Conservation (phyloP, 2,888 invertebrate species). For the Meghimatium bilineatum region DNA sequence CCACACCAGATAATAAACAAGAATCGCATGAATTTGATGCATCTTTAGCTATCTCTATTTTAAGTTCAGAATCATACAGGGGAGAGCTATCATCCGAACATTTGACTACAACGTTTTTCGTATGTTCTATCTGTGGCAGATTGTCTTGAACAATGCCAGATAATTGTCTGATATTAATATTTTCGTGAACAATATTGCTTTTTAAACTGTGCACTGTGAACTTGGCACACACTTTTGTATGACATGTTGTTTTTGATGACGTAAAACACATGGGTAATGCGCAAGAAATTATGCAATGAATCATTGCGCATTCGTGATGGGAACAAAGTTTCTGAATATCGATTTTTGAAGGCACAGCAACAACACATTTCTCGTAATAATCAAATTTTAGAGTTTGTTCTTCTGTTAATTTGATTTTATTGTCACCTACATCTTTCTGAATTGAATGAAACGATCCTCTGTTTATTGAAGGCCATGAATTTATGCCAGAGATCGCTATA, state of each 20-base stretch:
- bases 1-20: too few species aligned
- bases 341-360: neutral
- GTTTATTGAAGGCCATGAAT: neutral
- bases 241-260: neutral
- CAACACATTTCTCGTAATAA: neutral
- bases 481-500: neutral
- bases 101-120: neutral
- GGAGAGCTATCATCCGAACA: constrained; percentile 15
- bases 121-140: neutral
- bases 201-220: neutral
- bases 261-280: neutral
- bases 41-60: neutral
- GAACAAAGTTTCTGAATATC: constrained; percentile 16
- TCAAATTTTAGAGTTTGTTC: neutral
- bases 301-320: neutral
- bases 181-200: neutral
- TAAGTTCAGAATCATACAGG: neutral
- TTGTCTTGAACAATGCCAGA: constrained; percentile 8
- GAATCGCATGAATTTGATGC: neutral
- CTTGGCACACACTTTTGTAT: neutral
- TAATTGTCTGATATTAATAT: neutral
- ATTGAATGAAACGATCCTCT: neutral
- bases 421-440: neutral
- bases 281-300: constrained; percentile 18
- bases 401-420: neutral